Base-by-base conservation (phyloP, 2,797 vertebrate genomes). In the Enteromius anoplus region DNA sequence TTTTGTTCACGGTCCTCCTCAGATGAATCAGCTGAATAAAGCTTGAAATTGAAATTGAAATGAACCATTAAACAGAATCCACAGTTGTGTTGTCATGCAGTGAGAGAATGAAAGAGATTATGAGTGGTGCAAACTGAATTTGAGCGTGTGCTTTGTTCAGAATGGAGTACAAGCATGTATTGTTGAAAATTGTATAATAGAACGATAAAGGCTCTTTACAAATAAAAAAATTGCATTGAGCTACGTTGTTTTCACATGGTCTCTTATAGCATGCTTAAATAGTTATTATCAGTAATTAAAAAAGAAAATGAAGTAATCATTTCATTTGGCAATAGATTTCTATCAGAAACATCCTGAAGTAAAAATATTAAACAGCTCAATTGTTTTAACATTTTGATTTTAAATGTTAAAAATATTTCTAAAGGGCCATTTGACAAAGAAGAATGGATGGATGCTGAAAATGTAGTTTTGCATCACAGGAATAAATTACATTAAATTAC, bases 11-110 rank as follows among this genome's bases (percentile, higher is more conserved):
- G 26, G 55, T n/a, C 29, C 19, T 58, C 4, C 4, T 80, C 15
- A 45, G 55, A 17, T 32, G 55, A 49, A 58, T 34, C 53, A 49
- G 66, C 42, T 77, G 40, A 45, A 42, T 47, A 40, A 77, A 77
- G 75, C 58, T 77, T 77, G 58, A 77, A 62, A 77, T 77, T 77
- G 26, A 77, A 77, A 58, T 60, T 76, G 12, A 76, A 58, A 64
- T 45, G 40, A 47, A 64, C 60, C 17, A 64, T 80, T 21, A 65
- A 64, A 34, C 32, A 62, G n/a, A 71, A 80, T 53, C 47, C 19
- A 47, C 8, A 60, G 12, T 26, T 70, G 26, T 78, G 45, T 49
- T 58, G 29, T 82, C 42, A 60, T 23, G 40, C 29, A 32, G 19
- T 66, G 29, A 68, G 21, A 66, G 32, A 76, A 55, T 51, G 9